These are phyloP conservation scores for Brachyrhaphis roseni DNA, from an alignment of 2,797 vertebrate species.

Conservation along the genomic window DNA sequence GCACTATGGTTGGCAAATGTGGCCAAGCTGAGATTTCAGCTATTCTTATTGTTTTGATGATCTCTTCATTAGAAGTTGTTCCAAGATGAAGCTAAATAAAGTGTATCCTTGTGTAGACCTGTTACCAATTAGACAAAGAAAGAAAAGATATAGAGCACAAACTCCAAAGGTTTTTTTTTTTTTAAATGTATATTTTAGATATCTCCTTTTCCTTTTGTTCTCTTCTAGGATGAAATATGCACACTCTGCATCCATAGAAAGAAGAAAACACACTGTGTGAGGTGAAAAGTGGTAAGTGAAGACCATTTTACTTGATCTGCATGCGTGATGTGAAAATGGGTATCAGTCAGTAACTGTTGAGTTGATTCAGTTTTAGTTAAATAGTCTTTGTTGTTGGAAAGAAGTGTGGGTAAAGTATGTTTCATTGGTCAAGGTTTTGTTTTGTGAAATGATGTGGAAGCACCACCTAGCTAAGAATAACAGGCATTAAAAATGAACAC, in stretches of 20 bases:
- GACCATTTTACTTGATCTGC: conserved; percentile 58
- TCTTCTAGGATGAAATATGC: conserved; percentile 81
- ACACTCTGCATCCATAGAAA: conserved; percentile 70
- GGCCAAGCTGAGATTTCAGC: conserved; percentile 52
- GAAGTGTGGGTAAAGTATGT: conserved; percentile 2
- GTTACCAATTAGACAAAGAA: background rate
- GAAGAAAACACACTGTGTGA: conserved; percentile 68
- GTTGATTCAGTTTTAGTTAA: conserved; percentile 29
- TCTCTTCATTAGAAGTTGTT: conserved; percentile 70
- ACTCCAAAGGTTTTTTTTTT: background rate
- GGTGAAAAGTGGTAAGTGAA: conserved; percentile 80
- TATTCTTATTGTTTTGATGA: conserved; percentile 61
- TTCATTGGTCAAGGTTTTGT: background rate
- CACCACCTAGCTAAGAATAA: conserved; percentile 6
- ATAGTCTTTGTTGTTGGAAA: conserved; percentile 12
- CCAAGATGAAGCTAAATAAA: conserved; percentile 26
- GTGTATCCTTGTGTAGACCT: background rate
- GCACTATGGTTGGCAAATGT: conserved; percentile 71
- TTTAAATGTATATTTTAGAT: too few species aligned
- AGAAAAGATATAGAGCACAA: background rate
- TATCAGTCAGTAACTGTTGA: conserved; percentile 39
- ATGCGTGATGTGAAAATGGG: conserved; percentile 48
- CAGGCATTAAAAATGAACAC: background rate
- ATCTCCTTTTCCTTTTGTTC: conserved; percentile 20
- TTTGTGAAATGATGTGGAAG: conserved; percentile 7